Evolutionary conservation across 2,113 vertebrate genomes (phyloP).

Genomic region (Melanostigma gelatinosum): DNA sequence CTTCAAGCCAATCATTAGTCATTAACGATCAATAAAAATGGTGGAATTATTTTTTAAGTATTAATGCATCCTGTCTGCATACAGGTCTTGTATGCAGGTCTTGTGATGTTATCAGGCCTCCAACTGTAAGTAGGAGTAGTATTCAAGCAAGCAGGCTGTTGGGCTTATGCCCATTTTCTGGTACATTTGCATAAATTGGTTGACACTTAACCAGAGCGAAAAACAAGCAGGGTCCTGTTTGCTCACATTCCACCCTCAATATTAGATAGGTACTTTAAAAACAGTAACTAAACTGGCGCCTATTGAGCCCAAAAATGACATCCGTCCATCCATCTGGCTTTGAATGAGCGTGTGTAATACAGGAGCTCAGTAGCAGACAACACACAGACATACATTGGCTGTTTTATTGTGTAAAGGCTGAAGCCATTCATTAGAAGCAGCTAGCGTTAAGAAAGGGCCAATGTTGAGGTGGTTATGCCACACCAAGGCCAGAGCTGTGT

Average conservation of each 20-base stretch:
- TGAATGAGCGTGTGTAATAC: conserved; percentile 41
- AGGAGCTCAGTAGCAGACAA: conserved; percentile 44
- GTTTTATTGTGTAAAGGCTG: conserved; percentile 54
- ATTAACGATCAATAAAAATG: conserved; percentile 53
- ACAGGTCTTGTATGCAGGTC: conserved; percentile 32
- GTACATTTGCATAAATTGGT: conserved; percentile 73
- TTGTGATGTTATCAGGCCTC: conserved; percentile 52
- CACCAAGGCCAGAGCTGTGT: conserved; percentile 39
- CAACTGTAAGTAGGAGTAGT: conserved; percentile 35
- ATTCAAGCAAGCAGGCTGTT: conserved; percentile 50
- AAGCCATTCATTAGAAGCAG: conserved; percentile 58
- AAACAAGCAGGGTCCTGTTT: conserved; percentile 63
- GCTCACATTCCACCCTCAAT: conserved; percentile 45
- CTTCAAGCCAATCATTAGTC: conserved; percentile 33
- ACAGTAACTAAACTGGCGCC: conserved; percentile 32
- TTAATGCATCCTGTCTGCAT: conserved; percentile 55
- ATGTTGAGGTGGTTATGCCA: conserved; percentile 58
- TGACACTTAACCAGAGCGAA: conserved; percentile 51
- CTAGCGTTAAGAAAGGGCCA: conserved; percentile 64
- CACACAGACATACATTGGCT: conserved; percentile 33
- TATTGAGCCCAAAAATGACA: conserved; percentile 31
- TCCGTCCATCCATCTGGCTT: conserved; percentile 9
- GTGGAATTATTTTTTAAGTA: conserved; percentile 17
- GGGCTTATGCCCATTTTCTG: conserved; percentile 39
- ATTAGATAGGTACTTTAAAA: conserved; percentile 50